Conservation (phyloP, 2,797 vertebrate species). For the Halcyon chelicuti region DNA sequence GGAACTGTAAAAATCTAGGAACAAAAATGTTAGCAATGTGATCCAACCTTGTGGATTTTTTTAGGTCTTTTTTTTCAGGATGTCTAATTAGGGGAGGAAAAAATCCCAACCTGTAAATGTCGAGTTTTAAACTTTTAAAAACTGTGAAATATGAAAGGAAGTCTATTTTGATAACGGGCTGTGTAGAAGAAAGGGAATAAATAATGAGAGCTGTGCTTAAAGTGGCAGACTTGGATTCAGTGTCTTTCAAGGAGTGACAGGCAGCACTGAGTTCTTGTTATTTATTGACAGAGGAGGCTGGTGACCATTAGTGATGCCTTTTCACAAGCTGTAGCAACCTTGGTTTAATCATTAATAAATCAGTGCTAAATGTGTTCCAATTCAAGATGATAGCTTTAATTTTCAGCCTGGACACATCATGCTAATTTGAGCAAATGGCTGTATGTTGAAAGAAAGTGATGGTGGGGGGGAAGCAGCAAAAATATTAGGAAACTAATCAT, state of each 20-base stretch:
- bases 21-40: not conserved
- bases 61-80: not conserved
- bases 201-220: conserved; percentile 59
- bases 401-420: not conserved
- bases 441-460: not conserved
- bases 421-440: not conserved
- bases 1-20: not conserved
- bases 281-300: not conserved
- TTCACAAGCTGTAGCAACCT: not conserved
- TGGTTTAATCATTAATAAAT: conserved; percentile 8
- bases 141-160: conserved; percentile 54
- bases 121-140: conserved; percentile 42
- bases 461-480: not conserved
- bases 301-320: conserved; percentile 19
- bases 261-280: not conserved
- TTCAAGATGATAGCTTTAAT: not conserved
- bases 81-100: not conserved
- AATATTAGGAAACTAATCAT: not conserved
- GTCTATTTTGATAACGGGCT: conserved; percentile 37
- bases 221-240: conserved; percentile 20
- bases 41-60: not conserved
- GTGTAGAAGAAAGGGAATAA: conserved; percentile 71
- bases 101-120: not conserved
- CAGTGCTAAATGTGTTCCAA: not conserved
- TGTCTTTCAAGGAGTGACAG: conserved; percentile 43